Evolutionary conservation across 2,113 vertebrate species (phyloP).

Genomic region (Bufo bufo): DNA sequence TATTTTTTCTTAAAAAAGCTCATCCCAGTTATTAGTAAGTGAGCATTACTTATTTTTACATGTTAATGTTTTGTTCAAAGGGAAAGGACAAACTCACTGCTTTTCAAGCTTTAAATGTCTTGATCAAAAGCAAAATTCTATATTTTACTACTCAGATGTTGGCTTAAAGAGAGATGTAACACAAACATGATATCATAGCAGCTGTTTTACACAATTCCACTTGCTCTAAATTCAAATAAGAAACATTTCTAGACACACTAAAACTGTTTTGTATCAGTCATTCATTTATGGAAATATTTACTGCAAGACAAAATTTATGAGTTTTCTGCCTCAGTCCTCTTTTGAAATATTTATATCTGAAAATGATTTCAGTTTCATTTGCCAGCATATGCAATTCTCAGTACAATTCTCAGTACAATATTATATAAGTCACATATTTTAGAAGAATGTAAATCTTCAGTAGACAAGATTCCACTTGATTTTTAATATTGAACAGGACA

Average conservation of each 20-base stretch:
- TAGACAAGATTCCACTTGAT: conserved; percentile 11
- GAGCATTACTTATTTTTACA: not conserved
- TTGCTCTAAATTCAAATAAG: conserved; percentile 36
- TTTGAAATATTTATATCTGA: conserved; percentile 55
- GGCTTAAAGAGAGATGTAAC: conserved; percentile 24
- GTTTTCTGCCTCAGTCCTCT: conserved; percentile 35
- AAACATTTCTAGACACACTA: conserved; percentile 28
- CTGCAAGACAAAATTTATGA: conserved; percentile 48
- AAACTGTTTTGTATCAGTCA: conserved; percentile 51
- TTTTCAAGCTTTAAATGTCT: conserved; percentile 17
- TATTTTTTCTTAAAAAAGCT: not conserved
- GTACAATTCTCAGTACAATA: conserved; percentile 42
- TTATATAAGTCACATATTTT: conserved; percentile 32
- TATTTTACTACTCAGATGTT: conserved; percentile 29
- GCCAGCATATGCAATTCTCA: conserved; percentile 43
- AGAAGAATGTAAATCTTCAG: conserved; percentile 47
- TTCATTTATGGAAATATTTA: conserved; percentile 56
- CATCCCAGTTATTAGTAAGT: not conserved
- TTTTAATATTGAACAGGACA: conserved; percentile 33
- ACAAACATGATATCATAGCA: conserved; percentile 46
- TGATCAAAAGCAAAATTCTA: conserved; percentile 37
- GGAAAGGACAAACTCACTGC: conserved; percentile 20
- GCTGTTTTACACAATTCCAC: conserved; percentile 47
- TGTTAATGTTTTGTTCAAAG: not conserved
- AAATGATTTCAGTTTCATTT: conserved; percentile 57